Base-by-base conservation (phyloP, 2,797 vertebrate genomes). In the Brachyrhaphis roseni region DNA sequence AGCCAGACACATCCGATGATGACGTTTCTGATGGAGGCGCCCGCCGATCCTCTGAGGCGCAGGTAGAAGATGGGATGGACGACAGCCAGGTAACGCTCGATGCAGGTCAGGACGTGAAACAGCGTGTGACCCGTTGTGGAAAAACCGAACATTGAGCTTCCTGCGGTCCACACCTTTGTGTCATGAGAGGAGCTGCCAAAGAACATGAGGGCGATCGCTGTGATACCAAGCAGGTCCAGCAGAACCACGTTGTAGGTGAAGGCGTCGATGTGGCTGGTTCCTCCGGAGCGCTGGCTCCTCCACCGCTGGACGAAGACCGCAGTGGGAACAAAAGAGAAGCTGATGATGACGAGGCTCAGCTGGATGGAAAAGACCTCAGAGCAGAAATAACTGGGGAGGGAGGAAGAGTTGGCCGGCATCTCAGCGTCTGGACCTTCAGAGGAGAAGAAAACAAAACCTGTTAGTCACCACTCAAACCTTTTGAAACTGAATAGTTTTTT, bases 41-140 rank as follows among this genome's bases (percentile, higher is more conserved):
- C 64, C 11, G 18, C 16, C 20, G 34, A 1, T 1, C 64, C 64
- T 7, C 64, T 39, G 1, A 66, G 41, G 0, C 34, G 34, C 73
- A 78, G 57, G 74, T 89, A 89, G 34, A 8, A 41, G 45, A 86
- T 0, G 6, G 86, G 80, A 28, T 78, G 36, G 0, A 59, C 73
- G 1, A 75, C 73, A 4, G 73, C 73, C 73, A 75, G 51, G 73
- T 57, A 75, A 39, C 36, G 73, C 20, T 75, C 73, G 0, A 75
- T 2, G 15, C 73, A 75, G 73, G 73, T 75, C 34, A 86, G 45
- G 3, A 80, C 1, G 8, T 87, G 83, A 13, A 88, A 70, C 8
- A 79, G 5, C 8, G 0, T 39, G 20, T 79, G 34, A 4, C 78
- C 81, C 3, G 26, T 0, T 0, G 2, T 23, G 1, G 23, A 16